These are phyloP conservation scores for Ceratotherium simum DNA, from an alignment of 2,113 vertebrate genomes.

Conservation along the genomic window DNA sequence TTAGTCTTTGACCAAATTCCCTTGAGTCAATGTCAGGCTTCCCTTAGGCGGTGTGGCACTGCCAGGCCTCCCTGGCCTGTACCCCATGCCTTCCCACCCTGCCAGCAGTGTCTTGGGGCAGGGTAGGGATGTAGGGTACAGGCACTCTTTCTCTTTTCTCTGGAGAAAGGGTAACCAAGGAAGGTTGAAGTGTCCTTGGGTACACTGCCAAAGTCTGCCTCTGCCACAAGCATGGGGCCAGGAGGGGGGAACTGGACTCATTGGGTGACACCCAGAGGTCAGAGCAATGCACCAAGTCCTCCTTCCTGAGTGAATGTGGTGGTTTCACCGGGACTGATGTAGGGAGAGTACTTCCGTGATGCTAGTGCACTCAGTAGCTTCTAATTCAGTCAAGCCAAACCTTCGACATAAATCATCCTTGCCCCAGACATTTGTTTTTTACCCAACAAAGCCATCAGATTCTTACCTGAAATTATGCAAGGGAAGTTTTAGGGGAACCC, in stretches of 20 bases:
- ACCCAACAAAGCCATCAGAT: constrained; percentile 61
- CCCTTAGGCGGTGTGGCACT: not conserved
- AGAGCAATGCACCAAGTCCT: not conserved
- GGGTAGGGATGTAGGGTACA: not conserved
- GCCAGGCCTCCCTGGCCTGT: not conserved
- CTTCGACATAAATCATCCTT: not conserved
- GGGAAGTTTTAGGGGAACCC: constrained; percentile 71
- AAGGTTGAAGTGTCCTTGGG: not conserved
- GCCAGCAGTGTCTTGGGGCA: not conserved
- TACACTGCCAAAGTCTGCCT: not conserved
- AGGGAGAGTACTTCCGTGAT: not conserved
- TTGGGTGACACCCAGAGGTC: constrained; percentile 11
- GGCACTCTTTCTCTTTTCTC: not conserved
- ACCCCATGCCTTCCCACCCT: not conserved
- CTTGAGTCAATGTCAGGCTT: not conserved
- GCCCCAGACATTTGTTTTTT: constrained; percentile 25
- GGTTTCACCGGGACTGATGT: not conserved
- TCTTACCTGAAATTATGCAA: constrained; percentile 76
- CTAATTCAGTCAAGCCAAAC: constrained; percentile 46
- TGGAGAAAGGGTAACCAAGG: not conserved
- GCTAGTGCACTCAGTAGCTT: constrained; percentile 47
- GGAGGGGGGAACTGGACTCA: not conserved
- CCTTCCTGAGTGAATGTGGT: not conserved
- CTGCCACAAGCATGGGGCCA: not conserved
- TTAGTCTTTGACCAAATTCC: not conserved